Evolutionary conservation across 1,140 invertebrate genomes (phyloP).

Genomic region (Papilio dardanus): DNA sequence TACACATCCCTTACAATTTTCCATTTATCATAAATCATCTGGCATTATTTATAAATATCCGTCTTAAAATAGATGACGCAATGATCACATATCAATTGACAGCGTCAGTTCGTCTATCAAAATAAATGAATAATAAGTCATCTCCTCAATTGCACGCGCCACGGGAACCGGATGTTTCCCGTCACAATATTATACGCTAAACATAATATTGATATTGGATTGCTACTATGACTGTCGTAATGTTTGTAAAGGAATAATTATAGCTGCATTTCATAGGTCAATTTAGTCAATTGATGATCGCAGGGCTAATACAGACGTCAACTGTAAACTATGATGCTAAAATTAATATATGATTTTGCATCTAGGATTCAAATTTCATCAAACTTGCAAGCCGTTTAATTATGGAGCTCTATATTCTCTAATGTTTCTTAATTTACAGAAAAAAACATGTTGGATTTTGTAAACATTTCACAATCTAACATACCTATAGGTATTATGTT

Average conservation of each 20-base stretch:
- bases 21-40: neutral
- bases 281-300: slow-evolving; percentile 18
- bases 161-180: slow-evolving; percentile 31
- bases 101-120: slow-evolving; percentile 35
- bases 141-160: slow-evolving; percentile 34
- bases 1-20: neutral
- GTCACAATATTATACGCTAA: slow-evolving; percentile 26
- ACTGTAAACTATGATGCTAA: neutral
- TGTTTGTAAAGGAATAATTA: neutral
- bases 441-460: neutral
- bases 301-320: slow-evolving; percentile 1
- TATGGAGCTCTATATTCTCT: too few species aligned
- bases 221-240: neutral
- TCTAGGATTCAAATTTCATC: neutral
- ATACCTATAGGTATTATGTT: too few species aligned
- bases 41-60: slow-evolving; percentile 20
- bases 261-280: slow-evolving; percentile 6
- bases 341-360: neutral
- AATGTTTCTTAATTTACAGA: too few species aligned
- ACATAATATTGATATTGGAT: slow-evolving; percentile 23
- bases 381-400: too few species aligned
- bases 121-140: slow-evolving; percentile 36
- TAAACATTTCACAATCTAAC: neutral
- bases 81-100: slow-evolving; percentile 35
- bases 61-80: slow-evolving; percentile 18